These are phyloP conservation scores for Cheirogaleus medius DNA, from an alignment of 2,113 vertebrate genomes.

Conservation along the genomic window DNA sequence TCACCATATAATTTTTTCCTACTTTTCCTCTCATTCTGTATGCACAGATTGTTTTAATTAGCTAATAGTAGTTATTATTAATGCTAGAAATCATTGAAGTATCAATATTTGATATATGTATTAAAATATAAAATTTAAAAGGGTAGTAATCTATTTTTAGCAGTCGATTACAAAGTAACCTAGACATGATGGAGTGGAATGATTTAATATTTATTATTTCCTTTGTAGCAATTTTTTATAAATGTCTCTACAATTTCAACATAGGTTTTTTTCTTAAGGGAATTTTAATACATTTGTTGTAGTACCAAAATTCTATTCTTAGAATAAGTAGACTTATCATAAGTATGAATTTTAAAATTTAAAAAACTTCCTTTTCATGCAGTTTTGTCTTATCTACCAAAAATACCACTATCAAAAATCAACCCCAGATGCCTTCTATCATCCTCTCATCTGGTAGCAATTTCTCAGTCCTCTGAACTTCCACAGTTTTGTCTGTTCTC, in stretches of 20 bases:
- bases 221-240: constrained; percentile 46
- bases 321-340: not conserved
- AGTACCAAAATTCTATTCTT: constrained; percentile 27
- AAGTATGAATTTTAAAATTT: constrained; percentile 41
- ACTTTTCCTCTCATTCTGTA: not conserved
- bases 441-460: not conserved
- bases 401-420: not conserved
- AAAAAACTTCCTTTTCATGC: not conserved
- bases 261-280: not conserved
- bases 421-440: not conserved
- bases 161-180: constrained; percentile 39
- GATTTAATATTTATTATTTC: constrained; percentile 76
- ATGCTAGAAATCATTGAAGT: constrained; percentile 30
- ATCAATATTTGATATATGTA: not conserved
- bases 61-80: not conserved
- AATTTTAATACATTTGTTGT: constrained; percentile 46
- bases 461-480: not conserved
- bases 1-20: not conserved
- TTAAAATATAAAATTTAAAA: constrained; percentile 43
- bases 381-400: constrained; percentile 27
- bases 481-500: not conserved
- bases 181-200: constrained; percentile 42
- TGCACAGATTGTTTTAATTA: constrained; percentile 14
- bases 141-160: constrained; percentile 38
- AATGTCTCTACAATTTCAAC: constrained; percentile 56